A percentile compares a stretch with the other conserved stretches of the same genome.
These are phyloP conservation scores for Atethmia centrago DNA, from an alignment of 2,888 invertebrate species.

Conservation along the genomic window DNA sequence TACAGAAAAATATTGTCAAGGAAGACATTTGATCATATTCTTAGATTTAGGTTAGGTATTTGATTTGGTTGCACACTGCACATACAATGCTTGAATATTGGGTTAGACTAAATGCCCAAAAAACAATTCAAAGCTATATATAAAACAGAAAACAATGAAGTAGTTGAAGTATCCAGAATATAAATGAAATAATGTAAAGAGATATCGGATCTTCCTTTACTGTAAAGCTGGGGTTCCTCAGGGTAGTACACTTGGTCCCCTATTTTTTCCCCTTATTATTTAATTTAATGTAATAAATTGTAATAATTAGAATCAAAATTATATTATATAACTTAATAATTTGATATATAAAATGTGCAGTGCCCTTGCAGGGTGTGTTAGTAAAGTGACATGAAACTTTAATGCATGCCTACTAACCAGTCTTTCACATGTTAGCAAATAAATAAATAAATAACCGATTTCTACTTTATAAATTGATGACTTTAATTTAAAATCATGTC, in stretches of 20 bases:
- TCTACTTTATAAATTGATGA: neutral
- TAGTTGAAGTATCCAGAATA: neutral
- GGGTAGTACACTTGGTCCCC: neutral
- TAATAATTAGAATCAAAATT: too few relatives aligned
- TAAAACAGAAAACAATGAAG: too few relatives aligned
- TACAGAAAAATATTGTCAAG: neutral
- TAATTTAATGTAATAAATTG: too few relatives aligned
- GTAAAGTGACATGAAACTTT: too few relatives aligned
- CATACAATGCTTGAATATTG: neutral
- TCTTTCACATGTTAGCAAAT: too few relatives aligned
- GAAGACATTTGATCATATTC: neutral
- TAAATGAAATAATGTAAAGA: neutral
- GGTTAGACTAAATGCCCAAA: neutral
- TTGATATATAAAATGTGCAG: too few relatives aligned
- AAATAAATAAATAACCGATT: too few relatives aligned
- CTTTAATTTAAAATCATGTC: neutral
- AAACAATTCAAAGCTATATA: neutral
- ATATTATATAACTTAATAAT: too few relatives aligned
- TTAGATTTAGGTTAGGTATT: neutral
- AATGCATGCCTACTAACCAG: too few relatives aligned
- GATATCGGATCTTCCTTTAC: neutral
- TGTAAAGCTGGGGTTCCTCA: neutral
- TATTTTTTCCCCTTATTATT: too few relatives aligned
- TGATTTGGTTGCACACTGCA: conserved; percentile 13
- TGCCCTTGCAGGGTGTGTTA: too few relatives aligned